These are phyloP conservation scores for Gymnobelideus leadbeateri DNA, from an alignment of 2,113 vertebrate genomes.

Conservation along the genomic window DNA sequence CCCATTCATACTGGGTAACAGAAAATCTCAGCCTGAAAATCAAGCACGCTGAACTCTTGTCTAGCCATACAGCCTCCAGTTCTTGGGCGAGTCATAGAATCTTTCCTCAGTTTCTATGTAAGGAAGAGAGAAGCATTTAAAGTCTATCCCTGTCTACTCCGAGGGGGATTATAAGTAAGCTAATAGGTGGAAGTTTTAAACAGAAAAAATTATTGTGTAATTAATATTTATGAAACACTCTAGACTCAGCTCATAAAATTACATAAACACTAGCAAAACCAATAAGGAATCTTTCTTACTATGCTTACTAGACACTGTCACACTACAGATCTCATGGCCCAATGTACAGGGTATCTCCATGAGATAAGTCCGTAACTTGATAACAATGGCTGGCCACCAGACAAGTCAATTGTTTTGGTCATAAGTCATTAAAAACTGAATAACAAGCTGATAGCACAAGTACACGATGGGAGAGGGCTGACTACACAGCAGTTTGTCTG, in stretches of 20 bases:
- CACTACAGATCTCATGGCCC: neutral
- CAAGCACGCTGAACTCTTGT: neutral
- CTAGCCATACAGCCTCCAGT: neutral
- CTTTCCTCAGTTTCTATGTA: neutral
- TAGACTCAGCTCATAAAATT: neutral
- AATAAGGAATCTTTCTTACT: neutral
- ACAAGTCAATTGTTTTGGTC: neutral
- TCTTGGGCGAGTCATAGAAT: neutral
- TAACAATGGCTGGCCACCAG: neutral
- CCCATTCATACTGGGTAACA: neutral
- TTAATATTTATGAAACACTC: conserved; percentile 27
- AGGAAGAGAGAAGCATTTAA: conserved; percentile 21
- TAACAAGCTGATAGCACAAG: neutral
- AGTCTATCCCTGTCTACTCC: neutral
- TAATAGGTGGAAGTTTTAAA: neutral
- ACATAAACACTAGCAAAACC: neutral
- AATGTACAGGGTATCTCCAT: neutral
- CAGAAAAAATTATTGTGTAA: neutral
- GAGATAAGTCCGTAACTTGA: neutral
- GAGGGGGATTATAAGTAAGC: neutral
- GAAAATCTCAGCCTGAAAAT: neutral
- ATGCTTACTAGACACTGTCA: neutral
- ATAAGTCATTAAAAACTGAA: neutral
- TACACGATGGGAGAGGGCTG: neutral
- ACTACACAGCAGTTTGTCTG: neutral